Conservation (phyloP, 2,797 vertebrate species). For the Chloroceryle amazona region DNA sequence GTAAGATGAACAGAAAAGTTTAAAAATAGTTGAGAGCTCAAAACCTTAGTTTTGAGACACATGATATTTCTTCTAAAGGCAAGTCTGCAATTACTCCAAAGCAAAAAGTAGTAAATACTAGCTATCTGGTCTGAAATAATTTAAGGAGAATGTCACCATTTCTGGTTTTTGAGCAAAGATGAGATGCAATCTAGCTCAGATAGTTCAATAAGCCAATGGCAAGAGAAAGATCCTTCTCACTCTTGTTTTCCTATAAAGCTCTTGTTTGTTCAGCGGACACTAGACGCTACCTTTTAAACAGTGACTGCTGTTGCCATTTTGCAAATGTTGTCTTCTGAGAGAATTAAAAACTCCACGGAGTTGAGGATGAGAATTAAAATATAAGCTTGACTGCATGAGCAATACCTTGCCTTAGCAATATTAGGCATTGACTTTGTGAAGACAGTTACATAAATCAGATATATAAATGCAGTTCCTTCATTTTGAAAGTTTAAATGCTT, state of each 20-base stretch:
- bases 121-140: neutral
- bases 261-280: neutral
- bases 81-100: neutral
- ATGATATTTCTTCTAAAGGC: neutral
- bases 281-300: neutral
- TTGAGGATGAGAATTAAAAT: neutral
- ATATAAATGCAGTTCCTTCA: neutral
- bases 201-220: neutral
- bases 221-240: neutral
- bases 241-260: neutral
- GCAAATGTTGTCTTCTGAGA: neutral
- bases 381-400: neutral
- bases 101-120: neutral
- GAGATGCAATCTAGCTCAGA: fast-evolving
- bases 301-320: neutral
- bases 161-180: neutral
- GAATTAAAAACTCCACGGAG: neutral
- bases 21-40: neutral
- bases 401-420: neutral
- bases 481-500: neutral
- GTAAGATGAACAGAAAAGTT: conserved; percentile 72
- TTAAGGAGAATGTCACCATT: neutral
- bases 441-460: neutral
- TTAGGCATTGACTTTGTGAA: neutral
- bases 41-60: neutral